These are phyloP conservation scores for Aphaenogaster rudis DNA, from an alignment of 1,140 invertebrate species.

Conservation along the genomic window DNA sequence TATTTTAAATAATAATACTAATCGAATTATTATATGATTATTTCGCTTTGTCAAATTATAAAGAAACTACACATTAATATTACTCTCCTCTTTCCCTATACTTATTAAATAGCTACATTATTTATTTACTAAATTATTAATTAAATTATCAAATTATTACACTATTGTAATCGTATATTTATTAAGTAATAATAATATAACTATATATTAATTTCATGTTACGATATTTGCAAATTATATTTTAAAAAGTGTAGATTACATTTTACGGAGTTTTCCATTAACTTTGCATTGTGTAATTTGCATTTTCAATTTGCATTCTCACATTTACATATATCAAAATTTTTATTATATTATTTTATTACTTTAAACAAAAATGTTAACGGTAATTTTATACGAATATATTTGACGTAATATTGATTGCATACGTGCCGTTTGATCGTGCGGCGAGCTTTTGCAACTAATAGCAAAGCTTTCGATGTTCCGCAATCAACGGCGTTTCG, in stretches of 20 bases:
- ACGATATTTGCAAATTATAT: not conserved
- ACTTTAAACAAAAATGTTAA: constrained; percentile 9
- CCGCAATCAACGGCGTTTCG: constrained; percentile 25
- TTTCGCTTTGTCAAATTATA: constrained; percentile 13
- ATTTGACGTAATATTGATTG: not conserved
- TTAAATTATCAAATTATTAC: constrained; percentile 9
- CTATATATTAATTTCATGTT: constrained; percentile 1
- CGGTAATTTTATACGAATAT: not conserved
- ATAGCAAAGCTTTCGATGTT: constrained; percentile 18
- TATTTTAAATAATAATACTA: not conserved
- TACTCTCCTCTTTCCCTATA: not conserved
- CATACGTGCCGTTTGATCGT: constrained; percentile 18
- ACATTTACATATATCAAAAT: not conserved
- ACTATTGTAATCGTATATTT: not conserved
- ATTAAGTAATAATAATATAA: not conserved
- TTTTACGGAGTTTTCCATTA: not conserved
- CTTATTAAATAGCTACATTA: not conserved
- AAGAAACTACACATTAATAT: not conserved
- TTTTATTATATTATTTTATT: constrained; percentile 26
- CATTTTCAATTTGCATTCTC: not conserved
- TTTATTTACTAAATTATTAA: not conserved
- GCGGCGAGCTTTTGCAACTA: not conserved
- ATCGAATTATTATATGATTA: not conserved
- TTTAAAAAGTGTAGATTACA: not conserved
- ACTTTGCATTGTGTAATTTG: not conserved